Evolutionary conservation across 2,888 invertebrate genomes (phyloP).

Genomic region (Nomada goodeniana): DNA sequence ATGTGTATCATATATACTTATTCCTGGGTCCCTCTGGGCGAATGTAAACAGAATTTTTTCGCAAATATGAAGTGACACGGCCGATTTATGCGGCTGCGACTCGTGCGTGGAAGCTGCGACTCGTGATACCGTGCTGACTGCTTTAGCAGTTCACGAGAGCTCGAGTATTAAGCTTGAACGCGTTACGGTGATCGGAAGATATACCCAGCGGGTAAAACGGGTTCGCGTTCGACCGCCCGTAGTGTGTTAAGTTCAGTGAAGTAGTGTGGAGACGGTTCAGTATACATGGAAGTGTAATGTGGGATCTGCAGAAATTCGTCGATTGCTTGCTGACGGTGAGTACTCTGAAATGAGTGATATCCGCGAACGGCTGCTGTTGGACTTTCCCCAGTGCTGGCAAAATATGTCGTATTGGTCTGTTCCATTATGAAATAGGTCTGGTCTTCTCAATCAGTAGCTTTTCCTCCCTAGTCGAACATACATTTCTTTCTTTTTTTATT

Average conservation of each 20-base stretch:
- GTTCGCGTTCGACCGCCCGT: constrained; percentile 61
- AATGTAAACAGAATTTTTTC: constrained; percentile 80
- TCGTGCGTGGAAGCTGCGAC: constrained; percentile 55
- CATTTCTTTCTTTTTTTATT: background rate
- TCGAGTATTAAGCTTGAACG: constrained; percentile 31
- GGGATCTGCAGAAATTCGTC: constrained; percentile 62
- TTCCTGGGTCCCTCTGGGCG: constrained; percentile 65
- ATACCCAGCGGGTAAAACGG: constrained; percentile 67
- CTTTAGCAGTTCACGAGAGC: constrained; percentile 1
- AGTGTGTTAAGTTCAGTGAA: constrained; percentile 56
- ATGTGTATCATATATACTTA: constrained; percentile 72
- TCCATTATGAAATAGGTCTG: constrained; percentile 6
- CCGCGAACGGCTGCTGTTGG: constrained; percentile 22
- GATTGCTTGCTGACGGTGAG: constrained; percentile 65
- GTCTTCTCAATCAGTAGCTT: constrained; percentile 4
- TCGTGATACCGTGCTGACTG: constrained; percentile 41
- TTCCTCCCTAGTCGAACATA: background rate
- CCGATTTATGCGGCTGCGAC: constrained; percentile 68
- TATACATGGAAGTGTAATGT: constrained; percentile 72
- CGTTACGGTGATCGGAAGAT: constrained; percentile 52
- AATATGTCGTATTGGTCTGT: constrained; percentile 38
- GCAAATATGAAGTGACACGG: constrained; percentile 76
- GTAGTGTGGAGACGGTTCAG: constrained; percentile 53
- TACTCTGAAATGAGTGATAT: constrained; percentile 24
- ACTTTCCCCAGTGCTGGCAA: constrained; percentile 44